Evolutionary conservation across 1,140 invertebrate genomes (phyloP).

Genomic region (Glossosoma conforme): DNA sequence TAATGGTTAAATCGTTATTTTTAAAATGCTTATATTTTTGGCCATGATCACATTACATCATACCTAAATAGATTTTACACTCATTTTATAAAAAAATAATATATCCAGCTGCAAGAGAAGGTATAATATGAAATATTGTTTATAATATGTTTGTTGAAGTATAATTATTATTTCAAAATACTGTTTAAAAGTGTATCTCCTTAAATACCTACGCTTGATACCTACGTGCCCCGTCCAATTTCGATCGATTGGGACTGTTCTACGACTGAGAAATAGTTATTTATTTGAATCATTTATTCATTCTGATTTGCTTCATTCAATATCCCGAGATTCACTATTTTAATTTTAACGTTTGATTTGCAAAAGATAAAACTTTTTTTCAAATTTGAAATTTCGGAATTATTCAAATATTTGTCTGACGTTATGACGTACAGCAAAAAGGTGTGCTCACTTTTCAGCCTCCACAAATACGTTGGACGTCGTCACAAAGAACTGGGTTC

Average conservation of each 20-base stretch:
- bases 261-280: neutral
- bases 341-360: neutral
- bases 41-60: neutral
- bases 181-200: too few relatives aligned
- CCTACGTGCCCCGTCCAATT: too few relatives aligned
- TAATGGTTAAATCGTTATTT: neutral
- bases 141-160: neutral
- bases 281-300: neutral
- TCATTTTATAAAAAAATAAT: too few relatives aligned
- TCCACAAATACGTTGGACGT: conserved; percentile 70
- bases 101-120: neutral
- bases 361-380: neutral
- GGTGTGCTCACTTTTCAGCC: conserved; percentile 33
- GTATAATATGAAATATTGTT: neutral
- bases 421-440: neutral
- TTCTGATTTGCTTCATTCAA: neutral
- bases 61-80: neutral
- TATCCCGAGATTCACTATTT: neutral
- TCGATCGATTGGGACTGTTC: too few relatives aligned
- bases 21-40: neutral
- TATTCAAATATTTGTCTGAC: neutral
- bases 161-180: neutral
- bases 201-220: too few relatives aligned
- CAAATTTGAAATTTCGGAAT: neutral
- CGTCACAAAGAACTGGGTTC: conserved; percentile 68